Evolutionary conservation across 2,797 vertebrate species (phyloP), one percentile per base, ranked within the genome.

Genomic region (Limosa lapponica): DNA sequence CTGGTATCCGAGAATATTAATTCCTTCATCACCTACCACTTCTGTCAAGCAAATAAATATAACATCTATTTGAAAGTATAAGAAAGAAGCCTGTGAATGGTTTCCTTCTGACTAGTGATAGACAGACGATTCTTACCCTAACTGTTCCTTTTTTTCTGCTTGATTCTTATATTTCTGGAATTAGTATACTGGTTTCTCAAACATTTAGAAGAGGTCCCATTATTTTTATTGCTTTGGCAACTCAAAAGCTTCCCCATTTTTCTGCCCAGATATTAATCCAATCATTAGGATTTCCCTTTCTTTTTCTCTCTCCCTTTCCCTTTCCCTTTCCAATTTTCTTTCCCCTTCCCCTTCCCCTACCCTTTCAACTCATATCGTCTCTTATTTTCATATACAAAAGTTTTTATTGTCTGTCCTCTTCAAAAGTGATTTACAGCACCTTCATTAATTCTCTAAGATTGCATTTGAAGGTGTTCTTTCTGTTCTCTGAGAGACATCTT

Each of bases 281-380:
- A 9, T 20, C 30, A 41, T 36, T 23, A 87, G 37, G 7, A 3
- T 48, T 54, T 39, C 16, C 20, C 39, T 58, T 70, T 19, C 41
- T 23, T 8, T 69, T 46, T 25, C 5, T 17, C 22, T 49, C 12
- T 25, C 23, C 17, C 3, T 32, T 13, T 25, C 11, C 13, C 15
- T n/a, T 28, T 6, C 2, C 1, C 10, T 19, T 17, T 36, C 10
- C 11, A n/a, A n/a, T n/a, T n/a, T n/a, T 3, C 23, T 43, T 32
- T 4, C 1, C 3, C 22, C 5, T 34, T 36, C 22, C 14, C 12
- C 7, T 59, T 67, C 8, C 27, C 11, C 5, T 36, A 71, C 30
- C 3, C 24, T 72, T 83, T 84, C 77, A 18, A 51, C 9, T 82
- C 27, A 27, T 62, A 18, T 22, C 6, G 2, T 30, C 27, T 73